These are phyloP conservation scores for Drosophila ambigua DNA, from an alignment of 1,140 invertebrate species.

Conservation along the genomic window DNA sequence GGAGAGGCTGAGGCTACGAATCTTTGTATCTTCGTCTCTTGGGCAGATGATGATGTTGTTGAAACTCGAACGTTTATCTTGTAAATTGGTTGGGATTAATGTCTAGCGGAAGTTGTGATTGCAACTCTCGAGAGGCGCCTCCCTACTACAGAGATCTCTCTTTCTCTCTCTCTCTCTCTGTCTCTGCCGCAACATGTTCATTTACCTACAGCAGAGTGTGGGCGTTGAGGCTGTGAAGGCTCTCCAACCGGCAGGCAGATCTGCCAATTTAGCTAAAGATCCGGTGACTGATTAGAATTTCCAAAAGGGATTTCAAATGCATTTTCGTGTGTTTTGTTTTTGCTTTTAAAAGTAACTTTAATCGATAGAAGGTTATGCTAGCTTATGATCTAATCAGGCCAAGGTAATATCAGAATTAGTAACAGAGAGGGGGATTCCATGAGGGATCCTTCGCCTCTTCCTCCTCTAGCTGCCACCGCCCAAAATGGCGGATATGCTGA, in stretches of 20 bases:
- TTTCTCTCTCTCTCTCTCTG: background rate
- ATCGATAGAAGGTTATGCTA: constrained; percentile 16
- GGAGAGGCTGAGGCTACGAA: constrained; percentile 27
- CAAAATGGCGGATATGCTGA: constrained; percentile 79
- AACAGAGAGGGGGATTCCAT: background rate
- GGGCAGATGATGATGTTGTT: constrained; percentile 78
- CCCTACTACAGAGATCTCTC: constrained; percentile 9
- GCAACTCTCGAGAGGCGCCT: constrained; percentile 45
- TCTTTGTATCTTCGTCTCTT: constrained; percentile 1
- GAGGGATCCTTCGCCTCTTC: background rate
- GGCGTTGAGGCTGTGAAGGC: constrained; percentile 62
- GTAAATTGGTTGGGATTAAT: constrained; percentile 81
- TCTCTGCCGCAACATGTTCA: constrained; percentile 53
- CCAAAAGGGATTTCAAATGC: constrained; percentile 1
- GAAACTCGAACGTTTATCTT: constrained; percentile 81
- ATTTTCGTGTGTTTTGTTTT: background rate
- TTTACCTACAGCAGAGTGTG: constrained; percentile 71
- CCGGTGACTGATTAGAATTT: background rate
- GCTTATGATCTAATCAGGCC: constrained; percentile 67
- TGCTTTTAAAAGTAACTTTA: constrained; percentile 15
- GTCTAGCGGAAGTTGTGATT: constrained; percentile 80
- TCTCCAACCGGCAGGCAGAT: constrained; percentile 36
- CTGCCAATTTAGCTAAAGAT: constrained; percentile 4
- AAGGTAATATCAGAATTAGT: constrained; percentile 46
- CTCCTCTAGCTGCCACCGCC: constrained; percentile 65